phyloP scores from a whole-genome alignment of 2,888 invertebrate genomes.

The Drosophila setosimentum region DNA sequence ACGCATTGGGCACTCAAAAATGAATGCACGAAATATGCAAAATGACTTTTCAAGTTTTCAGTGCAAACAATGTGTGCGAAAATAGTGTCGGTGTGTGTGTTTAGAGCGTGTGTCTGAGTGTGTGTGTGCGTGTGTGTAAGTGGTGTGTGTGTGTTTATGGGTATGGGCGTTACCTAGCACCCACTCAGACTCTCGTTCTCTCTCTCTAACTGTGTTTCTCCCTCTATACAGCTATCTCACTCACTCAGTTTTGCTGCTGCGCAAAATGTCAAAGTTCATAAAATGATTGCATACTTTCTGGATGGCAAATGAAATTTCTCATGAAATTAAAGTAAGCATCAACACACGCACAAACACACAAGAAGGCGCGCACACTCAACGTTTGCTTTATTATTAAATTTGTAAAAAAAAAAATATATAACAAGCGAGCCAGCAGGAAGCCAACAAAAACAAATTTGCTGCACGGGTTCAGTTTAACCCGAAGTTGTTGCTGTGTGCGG shows the following conservation, averaged over 20 bases:
- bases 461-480: slow-evolving; percentile 36
- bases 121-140: slow-evolving; percentile 19
- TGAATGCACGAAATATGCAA: slow-evolving; percentile 51
- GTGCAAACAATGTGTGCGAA: slow-evolving; percentile 34
- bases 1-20: slow-evolving; percentile 18
- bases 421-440: slow-evolving; percentile 27
- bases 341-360: slow-evolving; percentile 27
- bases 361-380: slow-evolving; percentile 4
- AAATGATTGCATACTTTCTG: slow-evolving; percentile 68
- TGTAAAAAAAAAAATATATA: slow-evolving; percentile 24
- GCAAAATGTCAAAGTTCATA: slow-evolving; percentile 61
- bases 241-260: slow-evolving; percentile 25
- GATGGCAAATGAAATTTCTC: slow-evolving; percentile 53
- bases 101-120: slow-evolving; percentile 16
- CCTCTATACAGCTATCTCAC: background rate
- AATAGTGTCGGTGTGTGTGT: slow-evolving; percentile 14
- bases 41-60: slow-evolving; percentile 51
- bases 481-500: slow-evolving; percentile 8
- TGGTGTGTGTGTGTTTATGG: slow-evolving; percentile 21
- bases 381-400: slow-evolving; percentile 50
- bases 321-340: slow-evolving; percentile 60
- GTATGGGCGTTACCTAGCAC: slow-evolving; percentile 23
- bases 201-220: background rate
- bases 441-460: slow-evolving; percentile 44
- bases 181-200: background rate